Conservation (phyloP, 2,888 invertebrate species). For the Ectropis crepuscularia region DNA sequence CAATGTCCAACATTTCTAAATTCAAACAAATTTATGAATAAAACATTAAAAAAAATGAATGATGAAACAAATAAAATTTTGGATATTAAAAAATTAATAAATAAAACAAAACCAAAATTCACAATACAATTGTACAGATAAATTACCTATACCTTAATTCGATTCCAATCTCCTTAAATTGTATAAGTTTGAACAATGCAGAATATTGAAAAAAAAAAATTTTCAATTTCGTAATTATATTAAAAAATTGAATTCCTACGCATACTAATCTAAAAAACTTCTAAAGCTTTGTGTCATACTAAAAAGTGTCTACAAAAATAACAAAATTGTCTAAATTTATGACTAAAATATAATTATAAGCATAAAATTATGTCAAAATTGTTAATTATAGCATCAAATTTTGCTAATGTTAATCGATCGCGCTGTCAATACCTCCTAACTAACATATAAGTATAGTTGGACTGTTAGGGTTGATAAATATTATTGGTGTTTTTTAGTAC, state of each 20-base stretch:
- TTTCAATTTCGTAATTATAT: no score
- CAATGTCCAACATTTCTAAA: conserved; percentile 54
- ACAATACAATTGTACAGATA: not conserved
- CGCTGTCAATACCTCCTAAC: no score
- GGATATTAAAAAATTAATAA: not conserved
- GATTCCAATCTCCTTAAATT: conserved; percentile 1
- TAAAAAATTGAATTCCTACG: not conserved
- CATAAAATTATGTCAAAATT: no score
- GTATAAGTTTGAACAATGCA: conserved; percentile 5
- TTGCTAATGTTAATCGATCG: no score
- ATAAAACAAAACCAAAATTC: not conserved
- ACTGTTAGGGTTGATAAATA: no score
- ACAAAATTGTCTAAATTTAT: no score
- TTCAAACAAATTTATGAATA: not conserved
- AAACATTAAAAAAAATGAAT: no score
- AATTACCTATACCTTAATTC: no score
- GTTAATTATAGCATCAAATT: no score
- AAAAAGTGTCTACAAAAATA: conserved; percentile 1
- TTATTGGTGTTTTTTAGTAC: no score
- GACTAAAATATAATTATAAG: no score
- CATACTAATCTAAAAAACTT: not conserved
- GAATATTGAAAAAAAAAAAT: not conserved
- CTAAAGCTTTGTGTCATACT: not conserved
- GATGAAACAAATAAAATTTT: not conserved
- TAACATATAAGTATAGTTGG: no score